A percentile compares a stretch with the other conserved stretches of the same genome.
Evolutionary conservation across 2,888 invertebrate genomes (phyloP).

Genomic region (Anthrax anthrax): DNA sequence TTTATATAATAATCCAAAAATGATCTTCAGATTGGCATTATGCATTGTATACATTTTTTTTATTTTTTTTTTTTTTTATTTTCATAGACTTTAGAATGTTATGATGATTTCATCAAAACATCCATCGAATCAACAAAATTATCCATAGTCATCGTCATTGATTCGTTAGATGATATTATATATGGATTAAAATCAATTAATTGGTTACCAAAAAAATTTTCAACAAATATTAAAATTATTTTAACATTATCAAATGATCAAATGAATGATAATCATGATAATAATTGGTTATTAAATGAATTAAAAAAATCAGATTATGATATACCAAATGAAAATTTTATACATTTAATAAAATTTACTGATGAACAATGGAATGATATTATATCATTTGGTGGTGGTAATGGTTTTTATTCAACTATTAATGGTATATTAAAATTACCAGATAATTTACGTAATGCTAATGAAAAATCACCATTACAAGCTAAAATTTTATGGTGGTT

Average conservation of each 20-base stretch:
- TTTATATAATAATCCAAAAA: too few relatives aligned
- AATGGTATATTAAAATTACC: conserved; percentile 29
- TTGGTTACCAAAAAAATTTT: conserved; percentile 64
- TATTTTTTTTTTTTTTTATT: background rate
- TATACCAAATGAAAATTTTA: conserved; percentile 25
- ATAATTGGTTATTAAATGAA: conserved; percentile 14
- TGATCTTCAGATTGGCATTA: too few relatives aligned
- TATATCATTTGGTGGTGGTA: conserved; percentile 26
- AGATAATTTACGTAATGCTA: conserved; percentile 24
- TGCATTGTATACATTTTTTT: too few relatives aligned
- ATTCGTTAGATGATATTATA: conserved; percentile 52
- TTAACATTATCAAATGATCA: conserved; percentile 36
- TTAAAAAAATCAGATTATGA: conserved; percentile 11
- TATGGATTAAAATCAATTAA: conserved; percentile 39
- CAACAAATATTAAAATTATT: conserved; percentile 60
- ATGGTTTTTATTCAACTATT: conserved; percentile 28
- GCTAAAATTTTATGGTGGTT: conserved; percentile 44
- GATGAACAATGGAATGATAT: conserved; percentile 31
- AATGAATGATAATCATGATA: conserved; percentile 9
- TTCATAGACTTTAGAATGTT: conserved; percentile 53
- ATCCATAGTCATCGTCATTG: conserved; percentile 52
- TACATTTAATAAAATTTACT: conserved; percentile 26
- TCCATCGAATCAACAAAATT: conserved; percentile 30
- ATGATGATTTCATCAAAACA: conserved; percentile 43
- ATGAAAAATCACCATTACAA: conserved; percentile 29